Evolutionary conservation across 2,113 vertebrate genomes (phyloP), one percentile per base, ranked within the genome.

Genomic region (Brevimyrus niger): DNA sequence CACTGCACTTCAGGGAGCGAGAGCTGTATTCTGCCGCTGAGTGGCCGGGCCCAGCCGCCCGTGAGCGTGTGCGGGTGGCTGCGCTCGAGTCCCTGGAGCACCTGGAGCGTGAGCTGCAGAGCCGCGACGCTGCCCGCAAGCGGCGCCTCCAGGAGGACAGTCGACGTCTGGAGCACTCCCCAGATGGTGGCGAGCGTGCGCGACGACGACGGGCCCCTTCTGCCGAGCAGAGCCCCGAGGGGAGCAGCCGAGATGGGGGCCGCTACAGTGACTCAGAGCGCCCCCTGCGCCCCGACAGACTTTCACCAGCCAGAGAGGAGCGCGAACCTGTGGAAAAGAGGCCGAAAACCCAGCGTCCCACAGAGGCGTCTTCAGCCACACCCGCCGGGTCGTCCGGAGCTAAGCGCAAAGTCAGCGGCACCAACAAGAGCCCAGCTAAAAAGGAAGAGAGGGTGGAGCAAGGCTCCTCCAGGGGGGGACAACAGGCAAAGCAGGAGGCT

Each of bases 1-100:
- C 96, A 0, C 94, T 99, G n/a, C 99, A 99, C 93, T 98, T 99
- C 89, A 96, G 98, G 11, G 98, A 99, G 89, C 93, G 98, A 92
- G 98, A 99, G 88, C 96, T 98, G 38, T 99, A 98, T 91, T 89
- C 97, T 4, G 97, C 97, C 87, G 91, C 96, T 0, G 98, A 99
- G 69, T 99, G 98, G 98, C 96, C 97, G 0, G 97, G 95, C 0
- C 97, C 97, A 27, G 96, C 97, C 35, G 95, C 98, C 38, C 97
- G 98, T 44, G 98, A 98, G 61, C 93, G 98, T 53, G 94, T 96
- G 69, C 93, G 96, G 23, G 94, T 96, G 9, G 96, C 96, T 51
- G 55, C 97, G n/a, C 99, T 98, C 9, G 98, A 99, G 90, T 94
- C 98, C 0, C 94, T 99, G 88, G 98, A 99, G 91, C 97, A 97